Conservation (phyloP, 2,113 vertebrate species). For the Axis porcinus region DNA sequence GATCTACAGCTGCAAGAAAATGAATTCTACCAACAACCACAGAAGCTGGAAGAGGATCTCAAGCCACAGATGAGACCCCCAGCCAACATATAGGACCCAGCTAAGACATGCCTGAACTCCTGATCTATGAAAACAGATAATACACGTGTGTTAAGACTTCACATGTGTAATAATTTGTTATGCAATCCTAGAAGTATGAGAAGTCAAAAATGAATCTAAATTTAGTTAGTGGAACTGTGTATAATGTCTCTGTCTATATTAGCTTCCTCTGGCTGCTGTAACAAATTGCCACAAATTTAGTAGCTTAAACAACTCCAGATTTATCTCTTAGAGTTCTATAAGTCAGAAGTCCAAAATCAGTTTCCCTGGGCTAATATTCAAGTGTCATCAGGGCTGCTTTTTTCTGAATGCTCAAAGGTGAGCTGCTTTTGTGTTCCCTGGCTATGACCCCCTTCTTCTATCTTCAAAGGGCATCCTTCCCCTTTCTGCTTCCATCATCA, state of each 20-base stretch:
- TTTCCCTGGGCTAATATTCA: neutral
- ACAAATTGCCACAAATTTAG: neutral
- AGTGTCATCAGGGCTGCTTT: neutral
- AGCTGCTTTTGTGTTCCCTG: neutral
- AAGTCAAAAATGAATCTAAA: neutral
- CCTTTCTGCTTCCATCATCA: neutral
- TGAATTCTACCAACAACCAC: neutral
- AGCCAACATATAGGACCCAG: neutral
- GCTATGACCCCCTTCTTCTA: neutral
- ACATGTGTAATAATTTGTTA: neutral
- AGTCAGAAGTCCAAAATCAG: neutral
- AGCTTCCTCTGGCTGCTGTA: neutral
- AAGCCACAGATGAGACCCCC: neutral
- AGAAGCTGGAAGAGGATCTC: neutral
- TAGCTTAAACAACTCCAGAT: neutral
- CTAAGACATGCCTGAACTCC: neutral
- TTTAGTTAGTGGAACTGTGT: neutral
- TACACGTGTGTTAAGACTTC: neutral
- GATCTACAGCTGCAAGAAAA: neutral
- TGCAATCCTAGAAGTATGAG: neutral
- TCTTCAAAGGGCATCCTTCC: neutral
- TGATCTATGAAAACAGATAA: neutral
- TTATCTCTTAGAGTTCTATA: neutral
- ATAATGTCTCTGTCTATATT: neutral
- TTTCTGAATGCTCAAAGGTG: neutral